Evolutionary conservation across 2,113 vertebrate species (phyloP).

Genomic region (Prionailurus bengalensis): DNA sequence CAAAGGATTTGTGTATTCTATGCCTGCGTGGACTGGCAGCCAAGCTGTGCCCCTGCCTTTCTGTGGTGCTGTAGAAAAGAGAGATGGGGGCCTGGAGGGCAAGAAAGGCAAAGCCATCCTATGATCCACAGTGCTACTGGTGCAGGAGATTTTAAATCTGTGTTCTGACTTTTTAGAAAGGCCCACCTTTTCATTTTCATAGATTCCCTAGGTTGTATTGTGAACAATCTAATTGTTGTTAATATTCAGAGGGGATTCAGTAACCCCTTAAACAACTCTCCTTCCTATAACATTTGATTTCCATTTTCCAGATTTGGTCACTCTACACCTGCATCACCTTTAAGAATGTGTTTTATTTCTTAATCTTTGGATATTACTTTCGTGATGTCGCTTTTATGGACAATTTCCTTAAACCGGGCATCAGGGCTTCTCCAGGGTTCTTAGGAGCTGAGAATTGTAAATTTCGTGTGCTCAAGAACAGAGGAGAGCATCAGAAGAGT

Average conservation of each 20-base stretch:
- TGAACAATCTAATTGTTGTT: background rate
- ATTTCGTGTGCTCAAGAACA: background rate
- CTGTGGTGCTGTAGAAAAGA: background rate
- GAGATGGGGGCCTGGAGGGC: background rate
- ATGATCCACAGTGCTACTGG: background rate
- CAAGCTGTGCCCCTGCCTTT: background rate
- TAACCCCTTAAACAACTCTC: fast-evolving
- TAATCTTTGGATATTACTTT: background rate
- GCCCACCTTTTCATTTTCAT: background rate
- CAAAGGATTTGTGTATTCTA: fast-evolving
- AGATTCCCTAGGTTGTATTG: background rate
- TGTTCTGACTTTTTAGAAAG: background rate
- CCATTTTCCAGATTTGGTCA: background rate
- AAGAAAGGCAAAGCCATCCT: too few relatives aligned
- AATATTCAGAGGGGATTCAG: background rate
- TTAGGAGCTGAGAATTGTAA: background rate
- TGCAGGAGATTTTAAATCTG: background rate
- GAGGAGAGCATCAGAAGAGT: background rate
- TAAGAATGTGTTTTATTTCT: fast-evolving
- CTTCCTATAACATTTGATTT: background rate
- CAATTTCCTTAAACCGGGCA: background rate
- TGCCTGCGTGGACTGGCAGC: background rate
- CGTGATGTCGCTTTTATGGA: background rate
- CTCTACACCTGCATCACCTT: background rate
- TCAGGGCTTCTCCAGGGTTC: fast-evolving